Base-by-base conservation (phyloP, 1,140 invertebrate species). In the Limonius californicus region DNA sequence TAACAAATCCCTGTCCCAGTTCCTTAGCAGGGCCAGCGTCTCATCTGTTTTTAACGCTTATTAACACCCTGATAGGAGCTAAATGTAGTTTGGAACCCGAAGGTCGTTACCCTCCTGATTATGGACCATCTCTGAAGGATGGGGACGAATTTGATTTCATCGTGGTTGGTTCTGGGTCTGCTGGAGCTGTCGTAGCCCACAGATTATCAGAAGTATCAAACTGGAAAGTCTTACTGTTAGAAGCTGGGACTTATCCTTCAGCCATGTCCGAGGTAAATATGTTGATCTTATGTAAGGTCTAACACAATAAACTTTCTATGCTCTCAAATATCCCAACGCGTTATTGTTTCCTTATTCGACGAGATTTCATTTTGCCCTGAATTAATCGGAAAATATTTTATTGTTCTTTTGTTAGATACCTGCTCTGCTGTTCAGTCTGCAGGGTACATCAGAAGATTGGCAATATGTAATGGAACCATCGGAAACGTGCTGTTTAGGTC, bases 391-490 rank as follows among this genome's bases (percentile, higher is more conserved):
- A 4, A 27, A 27, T 27, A 9, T 4, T 27, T 27, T 27, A 27
- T 27, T 20, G 21, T 12, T 23, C 16, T 54, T 23, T 3, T 23
- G 54, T 12, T 39, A 70, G 67, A 64, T 70, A 47, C 69, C 69
- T 7, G 53, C 43, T 12, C 18, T 67, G 4, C 39, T 67, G 7
- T 69, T 67, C 20, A 65, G 54, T 54, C 50, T 70, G 2, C 65
- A 67, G 64, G 47, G 21, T 0, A 61, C 59, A 1, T 18, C 43
- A 2, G 70, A 69, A 63, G 94, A 97, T 75, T 97, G 93, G 92
- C 85, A 88, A 67, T 96, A 94, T 75, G 89, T 89, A 76, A 95
- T 91, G 0, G 91, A 93, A 66, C 90, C 91, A 0, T 92, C 90
- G 21, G 84, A 85, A 35, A 84, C 84, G 54, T 87, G 89, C 0